Evolutionary conservation across 2,113 vertebrate species (phyloP).

Genomic region (Budorcas taxicolor): DNA sequence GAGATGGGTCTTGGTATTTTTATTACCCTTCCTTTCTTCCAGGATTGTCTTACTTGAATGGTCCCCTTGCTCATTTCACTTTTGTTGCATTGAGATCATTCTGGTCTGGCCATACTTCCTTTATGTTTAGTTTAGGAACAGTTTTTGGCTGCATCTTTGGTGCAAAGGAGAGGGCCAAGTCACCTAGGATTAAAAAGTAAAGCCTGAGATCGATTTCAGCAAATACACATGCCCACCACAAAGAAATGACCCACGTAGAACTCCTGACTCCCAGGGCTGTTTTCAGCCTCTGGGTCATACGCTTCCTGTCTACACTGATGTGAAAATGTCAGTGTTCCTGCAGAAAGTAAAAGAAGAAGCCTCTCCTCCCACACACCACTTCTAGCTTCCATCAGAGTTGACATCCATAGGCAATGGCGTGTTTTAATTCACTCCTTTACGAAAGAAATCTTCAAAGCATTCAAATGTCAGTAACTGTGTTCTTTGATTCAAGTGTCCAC

Average conservation of each 20-base stretch:
- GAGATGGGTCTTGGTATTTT: not conserved
- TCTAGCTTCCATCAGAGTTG: not conserved
- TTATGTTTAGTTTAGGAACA: not conserved
- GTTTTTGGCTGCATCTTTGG: not conserved
- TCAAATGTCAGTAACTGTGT: not conserved
- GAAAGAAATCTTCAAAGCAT: not conserved
- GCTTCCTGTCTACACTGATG: not conserved
- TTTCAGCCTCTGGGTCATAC: not conserved
- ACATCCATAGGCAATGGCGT: not conserved
- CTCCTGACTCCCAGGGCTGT: constrained; percentile 13
- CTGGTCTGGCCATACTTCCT: not conserved
- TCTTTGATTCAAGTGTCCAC: not conserved
- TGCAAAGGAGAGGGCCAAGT: not conserved
- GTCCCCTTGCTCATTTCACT: not conserved
- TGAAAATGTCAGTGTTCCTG: not conserved
- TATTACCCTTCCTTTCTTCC: not conserved
- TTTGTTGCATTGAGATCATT: not conserved
- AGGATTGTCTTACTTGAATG: not conserved
- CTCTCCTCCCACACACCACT: not conserved
- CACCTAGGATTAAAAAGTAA: not conserved
- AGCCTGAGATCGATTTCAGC: not conserved
- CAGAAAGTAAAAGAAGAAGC: constrained; percentile 39
- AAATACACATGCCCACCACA: not conserved
- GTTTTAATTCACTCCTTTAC: not conserved
- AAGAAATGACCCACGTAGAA: not conserved